These are phyloP conservation scores for Corythornis vintsioides DNA, from an alignment of 2,113 vertebrate genomes.

Conservation along the genomic window DNA sequence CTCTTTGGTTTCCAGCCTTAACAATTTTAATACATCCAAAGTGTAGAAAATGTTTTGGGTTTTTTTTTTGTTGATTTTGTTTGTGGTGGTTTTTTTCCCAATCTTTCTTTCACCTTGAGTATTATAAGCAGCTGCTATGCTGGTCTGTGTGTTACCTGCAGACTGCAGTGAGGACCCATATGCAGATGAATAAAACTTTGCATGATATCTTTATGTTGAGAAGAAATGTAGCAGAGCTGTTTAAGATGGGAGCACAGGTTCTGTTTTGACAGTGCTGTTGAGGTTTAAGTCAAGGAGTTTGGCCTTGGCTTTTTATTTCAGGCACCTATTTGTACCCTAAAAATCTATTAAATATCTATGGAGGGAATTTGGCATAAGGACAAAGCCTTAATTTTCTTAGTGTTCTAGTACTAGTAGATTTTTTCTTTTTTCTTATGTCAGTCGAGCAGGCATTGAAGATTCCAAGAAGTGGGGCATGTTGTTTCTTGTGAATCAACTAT, in stretches of 20 bases:
- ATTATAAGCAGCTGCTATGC: not conserved
- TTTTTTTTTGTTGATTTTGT: no score
- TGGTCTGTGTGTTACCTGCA: not conserved
- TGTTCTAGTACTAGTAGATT: not conserved
- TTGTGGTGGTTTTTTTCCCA: accelerated
- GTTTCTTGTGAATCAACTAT: constrained; percentile 96
- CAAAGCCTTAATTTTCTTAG: not conserved
- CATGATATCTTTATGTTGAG: not conserved
- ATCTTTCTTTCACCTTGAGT: not conserved
- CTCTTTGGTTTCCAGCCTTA: not conserved
- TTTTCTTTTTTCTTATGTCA: constrained; percentile 45
- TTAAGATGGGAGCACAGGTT: not conserved
- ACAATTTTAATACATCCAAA: not conserved
- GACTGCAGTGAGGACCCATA: not conserved
- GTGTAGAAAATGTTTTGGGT: not conserved
- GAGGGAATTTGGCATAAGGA: not conserved
- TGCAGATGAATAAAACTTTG: not conserved
- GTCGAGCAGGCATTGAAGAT: constrained; percentile 94
- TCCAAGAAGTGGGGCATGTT: constrained; percentile 99
- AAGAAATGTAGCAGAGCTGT: not conserved
- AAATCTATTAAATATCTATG: not conserved
- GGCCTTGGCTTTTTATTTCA: not conserved
- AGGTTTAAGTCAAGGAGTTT: not conserved
- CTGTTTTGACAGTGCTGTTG: not conserved
- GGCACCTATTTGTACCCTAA: not conserved